Percentiles rank a stretch among this genome's conserved stretches.
These are phyloP conservation scores for Oscheius onirici DNA, from an alignment of 2,888 invertebrate genomes.

Conservation along the genomic window DNA sequence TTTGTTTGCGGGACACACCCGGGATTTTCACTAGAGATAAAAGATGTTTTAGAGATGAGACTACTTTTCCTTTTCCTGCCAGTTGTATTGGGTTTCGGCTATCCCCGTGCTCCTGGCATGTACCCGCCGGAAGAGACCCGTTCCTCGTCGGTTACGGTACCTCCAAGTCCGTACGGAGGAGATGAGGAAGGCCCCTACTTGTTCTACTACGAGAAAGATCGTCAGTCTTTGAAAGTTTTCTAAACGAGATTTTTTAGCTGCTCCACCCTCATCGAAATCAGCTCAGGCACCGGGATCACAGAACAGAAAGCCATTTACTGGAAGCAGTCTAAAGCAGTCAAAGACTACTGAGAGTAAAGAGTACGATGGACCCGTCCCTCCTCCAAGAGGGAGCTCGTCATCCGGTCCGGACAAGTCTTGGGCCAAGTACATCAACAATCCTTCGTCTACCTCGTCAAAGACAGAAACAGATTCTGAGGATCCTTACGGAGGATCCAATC, in stretches of 20 bases:
- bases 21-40: no score
- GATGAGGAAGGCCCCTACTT: conserved; percentile 9
- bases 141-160: background rate
- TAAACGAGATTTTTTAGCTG: background rate
- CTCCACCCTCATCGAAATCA: background rate
- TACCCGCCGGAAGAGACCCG: conserved; percentile 18
- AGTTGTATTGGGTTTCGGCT: background rate
- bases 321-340: background rate
- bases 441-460: background rate
- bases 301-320: background rate
- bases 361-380: background rate
- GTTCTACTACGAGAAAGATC: conserved; percentile 27
- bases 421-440: background rate
- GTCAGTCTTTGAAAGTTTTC: conserved; percentile 1
- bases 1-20: background rate
- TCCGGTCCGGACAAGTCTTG: background rate
- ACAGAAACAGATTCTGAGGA: no score
- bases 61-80: conserved; percentile 18
- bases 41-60: conserved; percentile 8
- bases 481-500: no score
- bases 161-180: conserved; percentile 14
- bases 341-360: background rate
- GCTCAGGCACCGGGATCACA: background rate
- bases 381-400: background rate
- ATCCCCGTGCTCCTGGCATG: conserved; percentile 17